Evolutionary conservation across 2,113 vertebrate species (phyloP), one percentile per base, ranked within the genome.

Genomic region (Plectropomus leopardus): DNA sequence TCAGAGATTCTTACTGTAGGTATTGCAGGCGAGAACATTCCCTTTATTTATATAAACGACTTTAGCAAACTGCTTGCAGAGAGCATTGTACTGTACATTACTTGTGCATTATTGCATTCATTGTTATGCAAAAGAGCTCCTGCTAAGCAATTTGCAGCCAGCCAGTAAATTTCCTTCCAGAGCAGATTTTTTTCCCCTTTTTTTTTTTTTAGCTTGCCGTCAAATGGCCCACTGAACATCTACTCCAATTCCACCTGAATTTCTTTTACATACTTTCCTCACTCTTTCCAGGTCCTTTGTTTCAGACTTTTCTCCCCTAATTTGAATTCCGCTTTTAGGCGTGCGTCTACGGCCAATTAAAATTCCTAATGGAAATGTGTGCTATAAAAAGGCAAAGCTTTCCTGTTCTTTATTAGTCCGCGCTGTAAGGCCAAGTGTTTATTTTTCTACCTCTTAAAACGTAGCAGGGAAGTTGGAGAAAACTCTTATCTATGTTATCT

Each of bases 361-460:
- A 89, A 87, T 58, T 53, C 50, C 60, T 90, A 78, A 92, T 87
- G 77, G 73, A 92, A 90, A 91, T 68, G 75, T 86, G 85, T 84
- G 24, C 69, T 54, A 84, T 80, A 80, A 86, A 90, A 84, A 91
- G 64, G 51, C 69, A 76, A 80, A 40, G 67, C 54, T 78, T 83
- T 80, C 42, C 76, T 72, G 72, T 68, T 85, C 65, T 55, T 86
- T 85, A 85, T 58, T 83, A 77, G 83, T 86, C 63, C 11, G 74
- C 11, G 85, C 88, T 88, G 54, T 47, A 63, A 85, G 86, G 70
- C 47, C 45, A 34, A 60, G 17, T 9, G 5, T 36, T 47, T 70
- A 15, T 58, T 40, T 55, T 57, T 40, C 51, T 32, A 40, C 21
- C 24, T 66, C 83, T 79, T 59, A 73, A 72, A 59, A 58, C 59